phyloP scores from a whole-genome alignment of 1,140 invertebrate species.

The Phymorhynchus buccinoides region DNA sequence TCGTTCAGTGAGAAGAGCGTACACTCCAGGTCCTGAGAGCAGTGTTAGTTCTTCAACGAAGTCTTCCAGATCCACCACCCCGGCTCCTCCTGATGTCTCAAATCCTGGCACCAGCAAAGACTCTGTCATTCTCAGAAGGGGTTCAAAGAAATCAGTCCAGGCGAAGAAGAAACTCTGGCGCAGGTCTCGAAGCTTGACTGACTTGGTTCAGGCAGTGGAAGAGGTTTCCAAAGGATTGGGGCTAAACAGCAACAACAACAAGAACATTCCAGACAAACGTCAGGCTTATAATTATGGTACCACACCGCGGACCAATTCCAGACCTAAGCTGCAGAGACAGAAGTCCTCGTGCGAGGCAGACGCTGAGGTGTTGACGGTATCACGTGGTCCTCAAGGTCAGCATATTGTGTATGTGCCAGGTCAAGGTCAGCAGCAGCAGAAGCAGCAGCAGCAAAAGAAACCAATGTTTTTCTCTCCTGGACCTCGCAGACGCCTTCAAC shows the following conservation, averaged over 20 bases:
- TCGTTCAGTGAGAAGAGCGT: conserved; percentile 45
- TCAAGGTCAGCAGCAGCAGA: conserved; percentile 29
- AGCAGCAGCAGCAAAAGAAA: conserved; percentile 19
- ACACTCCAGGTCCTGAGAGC: conserved; percentile 55
- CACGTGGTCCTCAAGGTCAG: background rate
- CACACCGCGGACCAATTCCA: conserved; percentile 11
- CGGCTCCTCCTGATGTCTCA: background rate
- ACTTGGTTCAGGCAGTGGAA: conserved; percentile 14
- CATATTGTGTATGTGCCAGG: conserved; percentile 22
- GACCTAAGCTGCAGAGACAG: conserved; percentile 34
- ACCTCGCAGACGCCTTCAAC: background rate
- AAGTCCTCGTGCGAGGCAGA: background rate
- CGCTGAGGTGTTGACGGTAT: conserved; percentile 31
- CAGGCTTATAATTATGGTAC: background rate
- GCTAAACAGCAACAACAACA: background rate
- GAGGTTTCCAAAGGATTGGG: background rate
- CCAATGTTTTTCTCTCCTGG: background rate
- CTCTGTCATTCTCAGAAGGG: background rate
- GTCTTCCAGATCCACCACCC: conserved; percentile 3
- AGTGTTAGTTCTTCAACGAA: conserved; percentile 45
- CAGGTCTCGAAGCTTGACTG: conserved; percentile 2
- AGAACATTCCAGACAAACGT: background rate
- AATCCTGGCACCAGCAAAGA: background rate
- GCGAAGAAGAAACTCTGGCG: background rate
- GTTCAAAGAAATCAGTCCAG: background rate